Evolutionary conservation across 2,113 vertebrate species (phyloP).

Genomic region (Struthio camelus): DNA sequence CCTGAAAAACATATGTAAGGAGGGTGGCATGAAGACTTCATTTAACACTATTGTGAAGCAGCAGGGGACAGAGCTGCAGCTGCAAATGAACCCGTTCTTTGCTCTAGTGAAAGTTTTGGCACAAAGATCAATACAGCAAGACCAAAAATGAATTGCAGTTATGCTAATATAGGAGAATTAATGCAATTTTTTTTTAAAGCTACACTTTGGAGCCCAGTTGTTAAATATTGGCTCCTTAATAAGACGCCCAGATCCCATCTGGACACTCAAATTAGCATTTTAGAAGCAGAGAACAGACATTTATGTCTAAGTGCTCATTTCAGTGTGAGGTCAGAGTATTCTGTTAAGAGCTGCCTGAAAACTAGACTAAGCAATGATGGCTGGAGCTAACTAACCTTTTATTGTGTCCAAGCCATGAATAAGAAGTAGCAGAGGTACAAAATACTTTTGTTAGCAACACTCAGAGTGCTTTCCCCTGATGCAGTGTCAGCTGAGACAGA

Average conservation of each 20-base stretch:
- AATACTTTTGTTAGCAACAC: neutral
- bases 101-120: neutral
- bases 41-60: neutral
- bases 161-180: neutral
- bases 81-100: conserved; percentile 20
- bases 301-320: neutral
- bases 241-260: neutral
- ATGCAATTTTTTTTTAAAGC: neutral
- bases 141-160: neutral
- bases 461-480: neutral
- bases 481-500: neutral
- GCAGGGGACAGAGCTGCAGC: neutral
- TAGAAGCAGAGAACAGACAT: neutral
- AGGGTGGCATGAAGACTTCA: neutral
- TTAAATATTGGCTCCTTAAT: neutral
- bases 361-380: neutral
- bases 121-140: neutral
- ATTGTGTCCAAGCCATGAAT: neutral
- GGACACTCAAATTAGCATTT: neutral
- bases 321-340: neutral
- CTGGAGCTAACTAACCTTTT: neutral
- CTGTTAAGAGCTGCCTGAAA: neutral
- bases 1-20: neutral
- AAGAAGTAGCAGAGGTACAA: neutral
- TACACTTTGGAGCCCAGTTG: neutral